These are phyloP conservation scores for Heterodera carotae DNA, from an alignment of 1,140 invertebrate species.

Conservation along the genomic window DNA sequence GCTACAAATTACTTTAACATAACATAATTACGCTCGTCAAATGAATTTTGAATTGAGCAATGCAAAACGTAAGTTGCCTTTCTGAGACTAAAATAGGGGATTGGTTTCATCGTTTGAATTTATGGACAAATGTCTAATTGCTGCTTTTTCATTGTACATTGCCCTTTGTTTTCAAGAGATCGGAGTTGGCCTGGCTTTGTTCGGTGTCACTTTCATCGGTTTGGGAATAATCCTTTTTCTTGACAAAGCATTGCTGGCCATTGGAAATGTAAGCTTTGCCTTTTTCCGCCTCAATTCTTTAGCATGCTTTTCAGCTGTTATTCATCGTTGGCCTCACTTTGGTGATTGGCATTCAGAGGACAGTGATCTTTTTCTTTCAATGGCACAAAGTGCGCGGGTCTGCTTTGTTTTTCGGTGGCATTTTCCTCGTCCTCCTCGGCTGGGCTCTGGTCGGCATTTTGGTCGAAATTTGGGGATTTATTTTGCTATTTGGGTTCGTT, in stretches of 20 bases:
- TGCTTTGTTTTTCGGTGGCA: constrained; percentile 88
- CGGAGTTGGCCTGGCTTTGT: constrained; percentile 90
- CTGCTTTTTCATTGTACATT: neutral
- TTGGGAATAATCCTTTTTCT: constrained; percentile 91
- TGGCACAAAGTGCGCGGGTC: constrained; percentile 91
- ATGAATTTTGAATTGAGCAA: constrained; percentile 64
- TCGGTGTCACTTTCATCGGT: constrained; percentile 92
- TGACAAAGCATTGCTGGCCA: constrained; percentile 94
- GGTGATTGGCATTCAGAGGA: constrained; percentile 92
- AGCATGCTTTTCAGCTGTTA: constrained; percentile 75
- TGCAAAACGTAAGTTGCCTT: constrained; percentile 56
- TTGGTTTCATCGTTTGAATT: constrained; percentile 22
- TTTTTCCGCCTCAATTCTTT: constrained; percentile 17
- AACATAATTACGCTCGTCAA: neutral
- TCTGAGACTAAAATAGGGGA: neutral
- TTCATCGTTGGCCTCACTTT: constrained; percentile 91
- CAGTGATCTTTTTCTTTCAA: constrained; percentile 97
- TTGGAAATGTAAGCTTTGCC: constrained; percentile 85
- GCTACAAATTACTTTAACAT: neutral
- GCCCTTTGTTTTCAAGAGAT: constrained; percentile 77
- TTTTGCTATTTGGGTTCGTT: constrained; percentile 71
- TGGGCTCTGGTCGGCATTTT: constrained; percentile 95
- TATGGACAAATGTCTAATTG: constrained; percentile 20
- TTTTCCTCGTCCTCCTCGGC: constrained; percentile 87
- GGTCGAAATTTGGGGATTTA: constrained; percentile 80